Evolutionary conservation across 2,797 vertebrate genomes (phyloP), one percentile per base, ranked within the genome.

Genomic region (Denticeps clupeoides): DNA sequence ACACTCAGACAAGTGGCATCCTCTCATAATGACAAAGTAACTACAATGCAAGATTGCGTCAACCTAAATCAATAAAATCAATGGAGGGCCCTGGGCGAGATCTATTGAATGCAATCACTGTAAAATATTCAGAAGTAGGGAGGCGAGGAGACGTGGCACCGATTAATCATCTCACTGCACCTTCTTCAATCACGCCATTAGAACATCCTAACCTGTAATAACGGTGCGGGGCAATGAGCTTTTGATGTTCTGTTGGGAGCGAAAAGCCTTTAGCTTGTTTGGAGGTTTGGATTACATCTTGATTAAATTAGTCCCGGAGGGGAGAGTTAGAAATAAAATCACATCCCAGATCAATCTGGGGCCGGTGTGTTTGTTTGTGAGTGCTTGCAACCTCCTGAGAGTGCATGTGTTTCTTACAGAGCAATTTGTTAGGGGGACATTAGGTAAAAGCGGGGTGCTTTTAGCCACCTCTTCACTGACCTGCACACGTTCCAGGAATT

Each of bases 401-500:
- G 22, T 23, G 11, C 11, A 18, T 42, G 41, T 16, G 44, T 31
- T 44, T 21, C n/a, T n/a, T n/a, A n/a, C n/a, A n/a, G n/a, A n/a
- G n/a, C n/a, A n/a, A n/a, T n/a, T n/a, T n/a, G n/a, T n/a, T n/a
- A n/a, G n/a, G n/a, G n/a, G n/a, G n/a, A n/a, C n/a, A n/a, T n/a
- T n/a, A n/a, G n/a, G n/a, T n/a, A n/a, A n/a, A n/a, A n/a, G n/a
- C n/a, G n/a, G n/a, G n/a, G n/a, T n/a, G n/a, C n/a, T n/a, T n/a
- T n/a, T n/a, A n/a, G 27, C 16, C n/a, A 7, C 35, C 4, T 23
- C 7, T 13, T 7, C 21, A 56, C 74, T 53, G 63, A 87, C 84
- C 81, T 85, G 80, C 63, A 84, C 59, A 32, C 81, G 81, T 47
- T 87, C 82, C 70, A 87, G 73, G 60, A 63, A 85, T 65, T 87